phyloP scores from a whole-genome alignment of 2,797 vertebrate genomes.

The Hydrolagus colliei region DNA sequence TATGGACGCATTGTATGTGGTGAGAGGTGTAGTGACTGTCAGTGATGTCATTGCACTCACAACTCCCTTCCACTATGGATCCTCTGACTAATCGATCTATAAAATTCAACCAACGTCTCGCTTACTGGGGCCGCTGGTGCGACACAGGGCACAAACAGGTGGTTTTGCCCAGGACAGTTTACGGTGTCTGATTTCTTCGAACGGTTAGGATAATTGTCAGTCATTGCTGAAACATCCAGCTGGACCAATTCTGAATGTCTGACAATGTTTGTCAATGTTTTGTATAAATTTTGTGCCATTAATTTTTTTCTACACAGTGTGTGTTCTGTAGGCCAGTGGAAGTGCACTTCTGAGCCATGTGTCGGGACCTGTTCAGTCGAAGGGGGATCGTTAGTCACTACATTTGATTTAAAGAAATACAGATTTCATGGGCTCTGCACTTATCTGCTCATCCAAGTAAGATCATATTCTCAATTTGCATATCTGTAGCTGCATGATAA shows the following conservation, averaged over 20 bases:
- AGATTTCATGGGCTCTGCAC: slow-evolving; percentile 73
- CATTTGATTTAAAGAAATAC: slow-evolving; percentile 68
- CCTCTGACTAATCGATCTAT: too few species aligned
- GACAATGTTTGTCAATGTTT: neutral
- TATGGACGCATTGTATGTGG: too few species aligned
- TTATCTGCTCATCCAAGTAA: slow-evolving; percentile 72
- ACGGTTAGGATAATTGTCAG: neutral
- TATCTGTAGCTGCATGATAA: too few species aligned
- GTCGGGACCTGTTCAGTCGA: slow-evolving; percentile 63
- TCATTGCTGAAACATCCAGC: neutral
- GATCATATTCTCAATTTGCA: neutral
- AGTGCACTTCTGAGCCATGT: slow-evolving; percentile 53
- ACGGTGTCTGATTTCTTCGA: neutral
- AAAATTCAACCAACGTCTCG: too few species aligned
- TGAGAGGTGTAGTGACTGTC: too few species aligned
- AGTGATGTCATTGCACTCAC: too few species aligned
- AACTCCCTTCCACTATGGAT: too few species aligned
- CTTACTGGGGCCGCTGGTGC: too few species aligned
- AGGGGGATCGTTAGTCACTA: slow-evolving; percentile 71
- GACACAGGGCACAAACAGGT: too few species aligned
- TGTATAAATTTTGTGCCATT: slow-evolving; percentile 32
- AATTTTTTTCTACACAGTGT: slow-evolving; percentile 47
- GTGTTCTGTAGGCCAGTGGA: slow-evolving; percentile 64
- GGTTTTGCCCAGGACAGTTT: too few species aligned
- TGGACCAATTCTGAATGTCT: too few species aligned